Evolutionary conservation across 2,888 invertebrate species (phyloP).

Genomic region (Mesorhabditis spiculigera): DNA sequence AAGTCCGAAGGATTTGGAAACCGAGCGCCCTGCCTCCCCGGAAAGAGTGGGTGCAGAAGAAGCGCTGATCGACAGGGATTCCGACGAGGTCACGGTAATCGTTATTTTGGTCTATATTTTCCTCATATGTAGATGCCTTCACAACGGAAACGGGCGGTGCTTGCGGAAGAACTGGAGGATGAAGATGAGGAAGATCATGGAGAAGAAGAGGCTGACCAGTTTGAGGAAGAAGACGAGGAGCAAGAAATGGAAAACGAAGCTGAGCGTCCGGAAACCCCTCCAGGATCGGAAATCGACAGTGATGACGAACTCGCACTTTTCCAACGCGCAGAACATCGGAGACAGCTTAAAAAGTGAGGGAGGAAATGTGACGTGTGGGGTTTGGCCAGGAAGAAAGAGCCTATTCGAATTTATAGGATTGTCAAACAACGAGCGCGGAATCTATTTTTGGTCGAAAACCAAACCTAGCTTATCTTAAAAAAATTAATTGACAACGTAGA

Average conservation of each 20-base stretch:
- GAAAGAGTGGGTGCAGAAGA: too few species aligned
- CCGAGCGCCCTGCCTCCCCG: too few species aligned
- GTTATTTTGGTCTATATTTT: not conserved
- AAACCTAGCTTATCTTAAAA: too few species aligned
- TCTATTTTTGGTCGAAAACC: too few species aligned
- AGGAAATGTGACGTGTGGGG: not conserved
- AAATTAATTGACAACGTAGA: too few species aligned
- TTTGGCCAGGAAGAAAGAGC: too few species aligned
- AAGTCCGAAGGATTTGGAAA: too few species aligned
- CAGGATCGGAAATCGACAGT: conserved; percentile 21
- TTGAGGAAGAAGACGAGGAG: conserved; percentile 14
- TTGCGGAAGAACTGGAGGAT: not conserved
- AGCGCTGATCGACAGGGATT: conserved; percentile 2
- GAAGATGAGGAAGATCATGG: conserved; percentile 11
- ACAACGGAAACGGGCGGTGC: not conserved
- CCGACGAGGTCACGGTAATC: not conserved
- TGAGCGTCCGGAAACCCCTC: conserved; percentile 7
- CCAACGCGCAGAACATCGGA: conserved; percentile 23
- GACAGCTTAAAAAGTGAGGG: conserved; percentile 23
- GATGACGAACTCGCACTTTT: conserved; percentile 39
- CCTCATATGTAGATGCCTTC: not conserved
- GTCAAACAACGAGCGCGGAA: too few species aligned
- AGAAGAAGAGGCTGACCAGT: conserved; percentile 6
- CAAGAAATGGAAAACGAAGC: conserved; percentile 14
- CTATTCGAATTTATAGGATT: too few species aligned